A percentile compares a stretch with the other conserved stretches of the same genome.
These are phyloP conservation scores for Hartigia nigra DNA, from an alignment of 2,888 invertebrate species.

Conservation along the genomic window DNA sequence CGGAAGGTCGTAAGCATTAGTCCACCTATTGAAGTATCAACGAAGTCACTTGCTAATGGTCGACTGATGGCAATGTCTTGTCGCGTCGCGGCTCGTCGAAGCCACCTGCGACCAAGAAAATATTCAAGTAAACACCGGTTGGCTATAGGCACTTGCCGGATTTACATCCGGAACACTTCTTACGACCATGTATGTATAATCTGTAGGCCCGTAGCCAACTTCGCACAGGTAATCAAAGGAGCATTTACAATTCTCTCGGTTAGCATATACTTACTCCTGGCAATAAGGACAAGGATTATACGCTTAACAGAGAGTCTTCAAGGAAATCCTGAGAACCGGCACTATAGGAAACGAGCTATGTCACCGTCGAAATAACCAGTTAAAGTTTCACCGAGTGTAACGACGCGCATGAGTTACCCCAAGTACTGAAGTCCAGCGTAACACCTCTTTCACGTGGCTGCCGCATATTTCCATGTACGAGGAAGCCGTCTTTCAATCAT, in stretches of 20 bases:
- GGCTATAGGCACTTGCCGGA: constrained; percentile 12
- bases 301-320: not conserved
- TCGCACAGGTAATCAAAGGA: not conserved
- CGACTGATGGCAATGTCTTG: constrained; percentile 65
- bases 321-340: not conserved
- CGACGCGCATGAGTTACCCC: not conserved
- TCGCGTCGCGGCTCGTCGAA: constrained; percentile 61
- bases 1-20: not conserved
- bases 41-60: constrained; percentile 51
- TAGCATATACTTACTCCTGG: not conserved
- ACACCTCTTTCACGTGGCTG: constrained; percentile 52
- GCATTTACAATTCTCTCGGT: not conserved
- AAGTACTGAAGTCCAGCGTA: constrained; percentile 23
- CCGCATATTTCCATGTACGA: constrained; percentile 40
- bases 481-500: constrained; percentile 51
- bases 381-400: not conserved
- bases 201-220: not conserved
- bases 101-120: constrained; percentile 51
- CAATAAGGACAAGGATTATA: not conserved
- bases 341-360: not conserved
- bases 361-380: not conserved
- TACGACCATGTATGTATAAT: not conserved
- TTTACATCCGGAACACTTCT: constrained; percentile 7
- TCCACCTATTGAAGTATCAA: not conserved
- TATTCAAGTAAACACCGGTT: not conserved